Base-by-base conservation (phyloP, 2,797 vertebrate species). In the Notamacropus eugenii region DNA sequence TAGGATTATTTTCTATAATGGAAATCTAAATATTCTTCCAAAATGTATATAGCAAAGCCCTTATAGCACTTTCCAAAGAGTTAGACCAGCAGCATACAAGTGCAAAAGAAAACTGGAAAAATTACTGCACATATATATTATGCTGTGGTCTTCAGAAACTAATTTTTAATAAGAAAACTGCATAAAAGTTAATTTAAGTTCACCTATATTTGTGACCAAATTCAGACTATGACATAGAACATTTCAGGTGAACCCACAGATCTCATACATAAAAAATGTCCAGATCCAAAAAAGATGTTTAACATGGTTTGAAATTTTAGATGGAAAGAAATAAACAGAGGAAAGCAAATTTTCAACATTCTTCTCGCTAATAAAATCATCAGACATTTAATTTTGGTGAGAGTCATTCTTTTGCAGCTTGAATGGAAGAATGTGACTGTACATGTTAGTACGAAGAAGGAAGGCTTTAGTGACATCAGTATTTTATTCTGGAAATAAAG, bases 161-260 rank as follows among this genome's bases (percentile, higher is more conserved):
- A 93, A 4, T 46, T 40, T 74, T 74, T 74, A 46, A 0, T 46
- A 55, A 93, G 91, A 40, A 54, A 57, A 34, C 54, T 55, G 24
- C 40, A 87, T 90, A 27, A 22, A 54, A 58, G 29, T 0, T 46
- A 55, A n/a, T 54, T 0, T 6, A 31, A 24, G 29, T 0, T 93
- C 92, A 22, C 92, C 92, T 58, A 90, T 90, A 40, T 94, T 91
- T 40, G 93, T 93, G 91, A 93, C 87, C 67, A 92, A 92, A 34
- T 94, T 27, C 31, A 87, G 40, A 55, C 19, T 40, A 54, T 24
- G 40, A 87, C 62, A 16, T 31, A 27, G 82, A 96, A 91, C 57
- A 56, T 90, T 82, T 93, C 46, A 34, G 54, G 58, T 40, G 67
- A 95, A 96, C 28, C 22, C 87, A 40, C 8, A 0, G 50, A 90